Percentiles rank a stretch among this genome's conserved stretches.
phyloP scores from a whole-genome alignment of 2,797 vertebrate genomes.

The Adrianichthys oophorus region DNA sequence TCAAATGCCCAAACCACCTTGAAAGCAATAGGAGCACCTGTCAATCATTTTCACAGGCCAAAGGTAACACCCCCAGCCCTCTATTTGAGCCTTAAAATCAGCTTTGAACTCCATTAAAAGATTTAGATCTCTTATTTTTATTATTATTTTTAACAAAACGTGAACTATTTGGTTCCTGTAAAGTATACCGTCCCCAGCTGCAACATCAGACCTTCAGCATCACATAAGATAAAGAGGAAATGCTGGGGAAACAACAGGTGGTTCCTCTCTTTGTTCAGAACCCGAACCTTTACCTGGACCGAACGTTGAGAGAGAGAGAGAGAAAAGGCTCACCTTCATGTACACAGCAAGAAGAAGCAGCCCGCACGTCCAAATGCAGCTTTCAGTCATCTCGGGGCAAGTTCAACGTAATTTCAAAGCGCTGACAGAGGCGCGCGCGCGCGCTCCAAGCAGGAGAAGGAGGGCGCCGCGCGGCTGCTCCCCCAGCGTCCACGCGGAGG shows the following conservation, averaged over 20 bases:
- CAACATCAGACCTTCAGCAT: too few relatives aligned
- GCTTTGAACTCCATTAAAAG: constrained; percentile 31
- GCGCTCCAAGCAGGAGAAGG: constrained; percentile 24
- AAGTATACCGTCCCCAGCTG: too few relatives aligned
- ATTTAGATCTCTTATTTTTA: not conserved
- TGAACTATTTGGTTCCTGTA: too few relatives aligned
- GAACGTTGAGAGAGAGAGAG: not conserved
- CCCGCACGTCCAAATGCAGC: constrained; percentile 39
- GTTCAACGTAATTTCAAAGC: constrained; percentile 17
- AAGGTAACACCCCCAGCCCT: constrained; percentile 34
- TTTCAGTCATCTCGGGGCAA: constrained; percentile 59
- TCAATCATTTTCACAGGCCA: constrained; percentile 55
- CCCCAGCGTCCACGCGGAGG: constrained; percentile 24
- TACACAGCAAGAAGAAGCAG: constrained; percentile 56
- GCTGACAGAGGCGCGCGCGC: constrained; percentile 2
- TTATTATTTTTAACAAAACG: too few relatives aligned
- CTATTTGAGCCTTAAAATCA: constrained; percentile 31
- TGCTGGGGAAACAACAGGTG: not conserved
- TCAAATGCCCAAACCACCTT: constrained; percentile 62
- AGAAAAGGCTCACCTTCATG: constrained; percentile 51
- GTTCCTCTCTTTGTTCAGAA: not conserved
- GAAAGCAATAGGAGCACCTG: constrained; percentile 64
- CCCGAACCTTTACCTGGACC: not conserved
- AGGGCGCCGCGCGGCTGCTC: constrained; percentile 35
- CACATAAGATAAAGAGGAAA: too few relatives aligned